These are phyloP conservation scores for Bothrops jararaca DNA, from an alignment of 2,113 vertebrate genomes.

Conservation along the genomic window DNA sequence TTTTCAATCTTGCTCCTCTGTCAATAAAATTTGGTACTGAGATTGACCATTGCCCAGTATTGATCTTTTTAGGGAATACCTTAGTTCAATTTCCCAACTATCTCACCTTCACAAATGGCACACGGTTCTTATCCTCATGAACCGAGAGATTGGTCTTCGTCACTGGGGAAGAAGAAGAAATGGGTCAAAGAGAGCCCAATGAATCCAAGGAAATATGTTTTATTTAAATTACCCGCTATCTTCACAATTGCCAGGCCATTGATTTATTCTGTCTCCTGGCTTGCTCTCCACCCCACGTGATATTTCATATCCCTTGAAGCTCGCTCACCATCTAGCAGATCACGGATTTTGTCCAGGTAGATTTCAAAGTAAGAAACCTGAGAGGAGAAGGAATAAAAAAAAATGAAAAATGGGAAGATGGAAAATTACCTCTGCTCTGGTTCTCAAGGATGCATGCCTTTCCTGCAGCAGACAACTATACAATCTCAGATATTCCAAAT, in stretches of 20 bases:
- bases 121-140: constrained; percentile 92
- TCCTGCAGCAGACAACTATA: background rate
- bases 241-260: background rate
- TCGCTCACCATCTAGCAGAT: constrained; percentile 88
- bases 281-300: background rate
- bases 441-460: background rate
- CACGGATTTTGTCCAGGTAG: constrained; percentile 95
- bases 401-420: background rate
- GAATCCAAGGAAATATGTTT: background rate
- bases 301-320: background rate
- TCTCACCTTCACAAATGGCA: constrained; percentile 94
- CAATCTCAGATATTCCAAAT: background rate
- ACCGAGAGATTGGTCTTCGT: constrained; percentile 93
- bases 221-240: background rate
- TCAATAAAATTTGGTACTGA: background rate
- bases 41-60: background rate
- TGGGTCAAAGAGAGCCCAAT: background rate
- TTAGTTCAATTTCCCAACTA: background rate
- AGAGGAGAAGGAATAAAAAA: background rate
- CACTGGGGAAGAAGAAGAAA: constrained; percentile 69
- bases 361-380: constrained; percentile 98
- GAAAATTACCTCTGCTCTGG: no score
- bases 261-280: background rate
- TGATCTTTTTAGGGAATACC: background rate
- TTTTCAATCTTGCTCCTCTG: background rate